Evolutionary conservation across 1,140 invertebrate species (phyloP), one percentile per base, ranked within the genome.

Genomic region (Brachionus rotundiformis): DNA sequence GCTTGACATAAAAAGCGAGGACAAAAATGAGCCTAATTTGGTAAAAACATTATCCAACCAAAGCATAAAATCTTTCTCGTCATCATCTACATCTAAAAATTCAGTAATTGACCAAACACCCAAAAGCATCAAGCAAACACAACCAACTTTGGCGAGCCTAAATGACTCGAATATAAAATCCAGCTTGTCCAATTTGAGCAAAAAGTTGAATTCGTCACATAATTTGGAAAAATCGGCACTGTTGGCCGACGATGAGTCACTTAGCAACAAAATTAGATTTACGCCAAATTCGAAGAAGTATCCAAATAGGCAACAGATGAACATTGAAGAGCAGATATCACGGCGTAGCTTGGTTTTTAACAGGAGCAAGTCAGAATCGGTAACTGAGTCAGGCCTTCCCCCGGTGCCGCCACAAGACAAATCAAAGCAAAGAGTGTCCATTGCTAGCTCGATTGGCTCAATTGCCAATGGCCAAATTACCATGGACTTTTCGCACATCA

Each of bases 221-320:
- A 54, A 54, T 54, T 54, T 54, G 47, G 47, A 54, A 25, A 54
- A 54, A 54, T 54, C 47, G 47, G 47, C n/a, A 23, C 47, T 54
- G 8, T 54, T 54, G 47, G 47, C 47, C 47, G 47, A 54, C 47
- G 16, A 54, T 19, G 47, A 54, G 47, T 54, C 47, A 16, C 47
- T 54, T 1, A 19, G 0, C 1, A 54, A 16, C 10, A 54, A 54
- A 54, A 54, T 19, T 54, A 54, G 47, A 54, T 54, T 54, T 54
- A 54, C 47, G 8, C 47, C 47, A 5, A 54, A 54, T 54, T 54
- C 47, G 7, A 54, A 54, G 23, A 54, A 54, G 16, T 7, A n/a
- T 54, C n/a, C 8, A 19, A 54, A 23, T 54, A 54, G 47, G 10
- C 47, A 54, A 8, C 16, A 16, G n/a, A 23, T 19, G n/a, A 54